Evolutionary conservation across 2,888 invertebrate species (phyloP).

Genomic region (Drosophila kambysellisi): DNA sequence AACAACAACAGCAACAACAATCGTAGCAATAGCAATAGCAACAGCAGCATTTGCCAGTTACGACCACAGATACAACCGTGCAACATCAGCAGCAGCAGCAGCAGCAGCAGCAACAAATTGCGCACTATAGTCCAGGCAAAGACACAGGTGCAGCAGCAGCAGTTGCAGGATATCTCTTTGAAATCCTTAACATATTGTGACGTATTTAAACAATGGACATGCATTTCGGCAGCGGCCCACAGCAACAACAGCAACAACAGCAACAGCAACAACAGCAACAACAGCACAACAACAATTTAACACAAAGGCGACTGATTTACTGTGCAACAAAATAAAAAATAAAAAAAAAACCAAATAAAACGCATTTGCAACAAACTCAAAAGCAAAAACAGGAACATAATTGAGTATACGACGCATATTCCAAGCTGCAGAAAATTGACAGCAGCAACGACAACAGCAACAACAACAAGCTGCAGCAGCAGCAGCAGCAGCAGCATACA

Average conservation of each 20-base stretch:
- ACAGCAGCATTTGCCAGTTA: constrained; percentile 56
- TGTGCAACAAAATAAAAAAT: constrained; percentile 36
- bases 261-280: constrained; percentile 30
- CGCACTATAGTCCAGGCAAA: constrained; percentile 29
- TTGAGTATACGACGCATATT: constrained; percentile 70
- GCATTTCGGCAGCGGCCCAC: constrained; percentile 42
- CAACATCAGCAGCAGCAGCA: constrained; percentile 49
- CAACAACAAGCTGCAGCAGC: constrained; percentile 4
- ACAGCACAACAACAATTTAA: constrained; percentile 15
- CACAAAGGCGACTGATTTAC: constrained; percentile 57
- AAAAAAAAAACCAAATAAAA: background rate
- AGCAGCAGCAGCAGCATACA: constrained; percentile 39
- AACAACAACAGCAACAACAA: constrained; percentile 45
- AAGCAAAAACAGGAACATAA: constrained; percentile 24
- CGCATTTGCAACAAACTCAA: background rate
- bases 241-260: constrained; percentile 27
- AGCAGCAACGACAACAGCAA: constrained; percentile 8
- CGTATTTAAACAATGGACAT: constrained; percentile 31
- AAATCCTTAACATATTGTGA: constrained; percentile 55
- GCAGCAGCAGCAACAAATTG: constrained; percentile 33
- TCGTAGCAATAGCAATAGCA: constrained; percentile 47
- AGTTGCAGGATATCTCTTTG: constrained; percentile 15
- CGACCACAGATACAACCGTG: constrained; percentile 59
- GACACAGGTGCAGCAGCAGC: constrained; percentile 15
- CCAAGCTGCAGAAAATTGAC: constrained; percentile 48